Base-by-base conservation (phyloP, 1,140 invertebrate genomes). In the Scaptodrosophila lebanonensis region DNA sequence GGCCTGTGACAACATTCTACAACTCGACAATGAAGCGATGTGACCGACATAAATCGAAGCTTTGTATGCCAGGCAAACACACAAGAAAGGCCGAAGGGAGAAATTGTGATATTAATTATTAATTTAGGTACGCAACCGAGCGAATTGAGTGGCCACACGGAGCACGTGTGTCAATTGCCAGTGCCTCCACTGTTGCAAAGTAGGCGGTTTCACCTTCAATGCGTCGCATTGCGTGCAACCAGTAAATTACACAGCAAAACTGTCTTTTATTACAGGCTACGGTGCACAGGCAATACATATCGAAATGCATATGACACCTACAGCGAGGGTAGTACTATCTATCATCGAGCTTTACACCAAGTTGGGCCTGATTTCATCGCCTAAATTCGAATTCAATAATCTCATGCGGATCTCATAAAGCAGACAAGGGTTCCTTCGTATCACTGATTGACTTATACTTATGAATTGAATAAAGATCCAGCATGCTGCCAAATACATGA, bases 91-190 rank as follows among this genome's bases (percentile, higher is more conserved):
- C 3, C 3, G 8, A 25, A 25, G 22, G 22, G n/a, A n/a, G 75
- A 76, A 62, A 71, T 54, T 45, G 44, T 38, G 39, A 56, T 76
- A 77, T 77, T 79, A 77, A 79, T 64, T 65, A 79, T 77, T 77
- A 68, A 77, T 72, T 76, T 33, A 12, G 54, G 22, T 43, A 52
- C 51, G 39, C 71, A 69, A 66, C 76, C 47, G 71, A 66, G 54
- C 52, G 66, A 54, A 32, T 42, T 57, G 65, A 13, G 16, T 35
- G 40, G 40, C 47, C 40, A 38, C 51, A 52, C 22, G 3, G 22
- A 27, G 42, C 53, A 16, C 58, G 48, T 50, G 25, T 51, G 52
- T 45, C 15, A 27, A 17, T 36, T 54, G 29, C 16, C 7, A 18
- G 30, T 39, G 44, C 11, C 6, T 11, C 20, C n/a, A 40, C 22